Conservation (phyloP, 2,888 invertebrate genomes). For the Apocheima hispidaria region DNA sequence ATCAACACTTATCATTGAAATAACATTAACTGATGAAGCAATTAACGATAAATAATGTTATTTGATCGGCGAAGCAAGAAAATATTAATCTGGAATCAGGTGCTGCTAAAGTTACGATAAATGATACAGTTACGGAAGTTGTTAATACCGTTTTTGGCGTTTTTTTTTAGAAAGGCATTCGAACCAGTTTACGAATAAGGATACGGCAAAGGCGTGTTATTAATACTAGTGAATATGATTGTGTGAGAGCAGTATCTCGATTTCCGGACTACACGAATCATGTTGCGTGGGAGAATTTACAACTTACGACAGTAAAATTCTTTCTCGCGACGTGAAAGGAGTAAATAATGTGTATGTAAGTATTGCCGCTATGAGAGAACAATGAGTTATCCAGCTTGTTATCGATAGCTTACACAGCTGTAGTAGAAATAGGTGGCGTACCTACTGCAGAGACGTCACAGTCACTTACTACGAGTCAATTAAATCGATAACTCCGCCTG, state of each 20-base stretch:
- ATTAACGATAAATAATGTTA: conserved; percentile 13
- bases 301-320: conserved; percentile 54
- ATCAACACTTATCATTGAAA: conserved; percentile 7
- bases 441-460: conserved; percentile 48
- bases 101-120: conserved; percentile 26
- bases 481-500: conserved; percentile 62
- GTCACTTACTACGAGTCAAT: conserved; percentile 65
- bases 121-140: conserved; percentile 25
- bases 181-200: conserved; percentile 34
- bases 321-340: conserved; percentile 43
- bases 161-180: conserved; percentile 41
- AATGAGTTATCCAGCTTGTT: conserved; percentile 70
- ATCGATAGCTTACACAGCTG: conserved; percentile 77
- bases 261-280: conserved; percentile 58
- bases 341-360: conserved; percentile 40
- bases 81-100: conserved; percentile 9
- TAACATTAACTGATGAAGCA: conserved; percentile 11
- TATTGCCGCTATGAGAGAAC: conserved; percentile 56
- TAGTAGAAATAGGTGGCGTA: conserved; percentile 38
- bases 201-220: conserved; percentile 41
- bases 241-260: conserved; percentile 51
- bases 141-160: conserved; percentile 34
- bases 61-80: conserved; percentile 5
- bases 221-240: conserved; percentile 40
- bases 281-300: conserved; percentile 60